Conservation (phyloP, 2,888 invertebrate genomes). For the Baccha elongata region DNA sequence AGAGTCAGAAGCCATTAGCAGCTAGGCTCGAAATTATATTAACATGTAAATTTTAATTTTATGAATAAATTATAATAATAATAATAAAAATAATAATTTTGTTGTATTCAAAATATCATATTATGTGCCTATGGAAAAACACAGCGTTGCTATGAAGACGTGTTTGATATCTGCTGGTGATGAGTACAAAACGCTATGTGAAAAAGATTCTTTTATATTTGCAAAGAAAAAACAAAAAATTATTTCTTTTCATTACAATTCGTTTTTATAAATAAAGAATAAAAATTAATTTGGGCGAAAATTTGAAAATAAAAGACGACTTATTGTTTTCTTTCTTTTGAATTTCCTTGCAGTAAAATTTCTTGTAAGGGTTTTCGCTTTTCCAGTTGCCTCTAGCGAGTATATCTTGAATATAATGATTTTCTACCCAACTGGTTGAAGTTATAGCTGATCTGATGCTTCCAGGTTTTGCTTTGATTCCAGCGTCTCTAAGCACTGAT, state of each 20-base stretch:
- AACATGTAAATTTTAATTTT: no score
- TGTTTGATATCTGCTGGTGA: slow-evolving; percentile 50
- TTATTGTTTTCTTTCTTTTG: not conserved
- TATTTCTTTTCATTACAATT: not conserved
- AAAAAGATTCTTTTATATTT: slow-evolving; percentile 10
- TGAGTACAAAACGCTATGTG: slow-evolving; percentile 52
- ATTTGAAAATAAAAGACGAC: not conserved
- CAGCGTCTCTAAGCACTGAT: slow-evolving; percentile 13
- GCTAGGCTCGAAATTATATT: no score
- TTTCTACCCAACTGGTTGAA: slow-evolving; percentile 17
- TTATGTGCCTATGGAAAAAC: no score
- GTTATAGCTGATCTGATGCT: slow-evolving; percentile 24
- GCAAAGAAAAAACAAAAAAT: not conserved
- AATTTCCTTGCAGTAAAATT: slow-evolving; percentile 3
- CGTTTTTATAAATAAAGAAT: not conserved
- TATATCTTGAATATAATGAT: not conserved
- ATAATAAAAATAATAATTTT: not conserved
- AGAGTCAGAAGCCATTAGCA: no score
- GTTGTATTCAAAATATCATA: no score
- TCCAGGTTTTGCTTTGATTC: slow-evolving; percentile 14
- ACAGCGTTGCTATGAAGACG: slow-evolving; percentile 9
- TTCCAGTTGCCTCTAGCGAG: slow-evolving; percentile 28
- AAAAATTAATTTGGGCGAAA: no score
- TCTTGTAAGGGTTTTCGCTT: not conserved
- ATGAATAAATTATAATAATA: no score